These are phyloP conservation scores for Xestia xanthographa DNA, from an alignment of 2,888 invertebrate genomes.

Conservation along the genomic window DNA sequence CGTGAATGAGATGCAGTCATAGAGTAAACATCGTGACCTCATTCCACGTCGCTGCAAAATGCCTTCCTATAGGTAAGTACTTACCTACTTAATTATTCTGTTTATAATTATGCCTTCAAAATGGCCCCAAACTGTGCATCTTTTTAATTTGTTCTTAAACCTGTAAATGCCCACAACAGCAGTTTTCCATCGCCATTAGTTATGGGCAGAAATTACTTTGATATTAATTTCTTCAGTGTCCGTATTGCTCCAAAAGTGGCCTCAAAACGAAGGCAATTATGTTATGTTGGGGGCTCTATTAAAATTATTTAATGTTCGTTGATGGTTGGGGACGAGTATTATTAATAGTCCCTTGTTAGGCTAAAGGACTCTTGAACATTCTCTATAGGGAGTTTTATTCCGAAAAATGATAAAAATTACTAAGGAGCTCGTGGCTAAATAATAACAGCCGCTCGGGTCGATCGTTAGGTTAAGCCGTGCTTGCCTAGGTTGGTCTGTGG, in stretches of 20 bases:
- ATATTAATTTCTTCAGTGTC: not conserved
- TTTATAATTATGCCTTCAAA: not conserved
- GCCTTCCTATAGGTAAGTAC: not conserved
- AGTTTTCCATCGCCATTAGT: not conserved
- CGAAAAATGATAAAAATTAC: not conserved
- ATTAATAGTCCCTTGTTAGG: not conserved
- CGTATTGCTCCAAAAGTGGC: not conserved
- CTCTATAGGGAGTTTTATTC: not conserved
- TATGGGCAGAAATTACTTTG: not conserved
- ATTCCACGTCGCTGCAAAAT: constrained; percentile 29
- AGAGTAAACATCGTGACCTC: constrained; percentile 37
- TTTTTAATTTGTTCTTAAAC: not conserved
- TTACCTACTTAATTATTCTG: not conserved
- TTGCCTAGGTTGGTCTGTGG: too few species aligned
- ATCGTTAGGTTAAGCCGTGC: too few species aligned
- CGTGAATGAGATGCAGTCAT: constrained; percentile 17
- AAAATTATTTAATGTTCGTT: not conserved
- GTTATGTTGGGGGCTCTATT: not conserved
- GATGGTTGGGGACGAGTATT: not conserved
- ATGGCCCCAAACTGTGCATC: not conserved
- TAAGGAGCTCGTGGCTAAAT: too few species aligned
- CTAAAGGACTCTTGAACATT: not conserved
- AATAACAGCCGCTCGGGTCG: too few species aligned
- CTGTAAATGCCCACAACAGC: not conserved
- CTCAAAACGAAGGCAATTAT: not conserved